A percentile compares a stretch with the other conserved stretches of the same genome.
phyloP scores from a whole-genome alignment of 2,888 invertebrate species.

The Lamellibrachia columna region DNA sequence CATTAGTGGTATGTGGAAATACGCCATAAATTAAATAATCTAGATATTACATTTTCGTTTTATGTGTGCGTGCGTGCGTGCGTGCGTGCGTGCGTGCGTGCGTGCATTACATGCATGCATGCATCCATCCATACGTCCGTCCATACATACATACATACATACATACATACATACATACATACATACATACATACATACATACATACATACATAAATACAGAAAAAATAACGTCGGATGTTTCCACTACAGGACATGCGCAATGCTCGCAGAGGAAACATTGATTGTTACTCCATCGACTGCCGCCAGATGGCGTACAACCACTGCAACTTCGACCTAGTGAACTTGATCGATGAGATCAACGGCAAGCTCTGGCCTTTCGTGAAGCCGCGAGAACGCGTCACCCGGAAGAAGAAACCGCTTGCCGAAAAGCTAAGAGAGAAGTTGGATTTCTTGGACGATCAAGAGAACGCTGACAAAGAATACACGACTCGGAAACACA shows the following conservation, averaged over 20 bases:
- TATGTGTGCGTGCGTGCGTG: neutral
- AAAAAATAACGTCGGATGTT: neutral
- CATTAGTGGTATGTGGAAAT: conserved; percentile 47
- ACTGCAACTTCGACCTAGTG: conserved; percentile 52
- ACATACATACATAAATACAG: too few relatives aligned
- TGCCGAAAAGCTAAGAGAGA: neutral
- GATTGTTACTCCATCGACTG: conserved; percentile 44
- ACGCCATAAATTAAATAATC: too few relatives aligned
- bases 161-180: too few relatives aligned
- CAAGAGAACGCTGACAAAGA: neutral
- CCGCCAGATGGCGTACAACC: conserved; percentile 62
- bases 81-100: neutral
- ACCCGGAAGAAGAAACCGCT: neutral
- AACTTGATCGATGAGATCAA: conserved; percentile 59
- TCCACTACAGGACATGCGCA: neutral
- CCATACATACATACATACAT: too few relatives aligned
- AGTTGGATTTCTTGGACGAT: neutral
- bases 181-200: too few relatives aligned
- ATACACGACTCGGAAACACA: neutral
- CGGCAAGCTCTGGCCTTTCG: conserved; percentile 49
- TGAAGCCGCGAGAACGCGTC: neutral
- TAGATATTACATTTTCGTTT: neutral
- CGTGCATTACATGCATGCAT: neutral
- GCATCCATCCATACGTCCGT: too few relatives aligned
- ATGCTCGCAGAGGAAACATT: conserved; percentile 21